These are phyloP conservation scores for Cephus cinctus DNA, from an alignment of 1,140 invertebrate species.

Conservation along the genomic window DNA sequence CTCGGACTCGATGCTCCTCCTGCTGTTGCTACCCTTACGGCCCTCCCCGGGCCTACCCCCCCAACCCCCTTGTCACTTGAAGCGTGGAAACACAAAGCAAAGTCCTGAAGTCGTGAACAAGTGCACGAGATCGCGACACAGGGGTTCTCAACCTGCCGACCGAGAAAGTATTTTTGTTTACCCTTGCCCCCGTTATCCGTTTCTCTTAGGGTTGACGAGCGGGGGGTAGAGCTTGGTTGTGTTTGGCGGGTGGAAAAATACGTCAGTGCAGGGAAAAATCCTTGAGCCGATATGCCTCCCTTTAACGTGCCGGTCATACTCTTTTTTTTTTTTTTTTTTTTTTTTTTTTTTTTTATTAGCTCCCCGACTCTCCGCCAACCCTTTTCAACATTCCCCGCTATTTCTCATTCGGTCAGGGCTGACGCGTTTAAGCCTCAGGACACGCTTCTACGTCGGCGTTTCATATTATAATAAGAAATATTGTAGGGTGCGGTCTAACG, in stretches of 20 bases:
- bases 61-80: constrained; percentile 9
- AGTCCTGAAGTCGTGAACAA: constrained; percentile 47
- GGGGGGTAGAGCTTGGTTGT: too few relatives aligned
- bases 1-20: constrained; percentile 15
- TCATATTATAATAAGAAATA: constrained; percentile 41
- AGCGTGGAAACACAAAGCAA: constrained; percentile 35
- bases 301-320: constrained; percentile 18
- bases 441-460: constrained; percentile 15
- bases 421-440: background rate
- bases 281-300: too few relatives aligned
- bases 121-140: constrained; percentile 22
- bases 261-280: too few relatives aligned
- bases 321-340: constrained; percentile 1
- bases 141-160: background rate
- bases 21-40: constrained; percentile 4
- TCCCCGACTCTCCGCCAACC: too few relatives aligned
- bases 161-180: background rate
- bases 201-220: too few relatives aligned
- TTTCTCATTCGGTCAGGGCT: too few relatives aligned
- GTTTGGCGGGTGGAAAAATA: too few relatives aligned
- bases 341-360: constrained; percentile 2
- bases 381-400: background rate
- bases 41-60: too few relatives aligned
- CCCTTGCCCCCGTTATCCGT: background rate
- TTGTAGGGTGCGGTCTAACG: constrained; percentile 25